Conservation (phyloP, 30 jellyfish, hydroid and myxozoan genomes). For the Turritopsis dohrnii region DNA sequence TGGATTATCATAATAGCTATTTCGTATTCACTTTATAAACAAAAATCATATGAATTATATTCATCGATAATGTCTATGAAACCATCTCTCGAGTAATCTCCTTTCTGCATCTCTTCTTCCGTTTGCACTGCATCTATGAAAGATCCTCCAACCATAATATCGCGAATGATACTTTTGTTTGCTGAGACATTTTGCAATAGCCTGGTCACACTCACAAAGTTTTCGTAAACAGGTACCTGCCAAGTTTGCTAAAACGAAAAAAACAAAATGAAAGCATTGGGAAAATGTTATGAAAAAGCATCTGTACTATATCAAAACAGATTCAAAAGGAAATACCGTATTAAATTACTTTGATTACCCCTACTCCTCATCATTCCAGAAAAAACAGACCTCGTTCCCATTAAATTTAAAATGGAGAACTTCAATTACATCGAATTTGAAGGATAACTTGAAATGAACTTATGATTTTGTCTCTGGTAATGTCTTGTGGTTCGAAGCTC, state of each 20-base stretch:
- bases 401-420: too few relatives aligned
- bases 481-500: too few relatives aligned
- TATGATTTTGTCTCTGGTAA: too few relatives aligned
- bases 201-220: conserved; percentile 77
- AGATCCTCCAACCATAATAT: conserved; percentile 40
- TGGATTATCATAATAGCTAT: too few relatives aligned
- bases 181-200: conserved; percentile 64
- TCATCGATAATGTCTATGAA: neutral
- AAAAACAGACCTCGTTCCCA: too few relatives aligned
- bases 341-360: too few relatives aligned
- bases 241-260: conserved; percentile 47
- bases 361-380: too few relatives aligned
- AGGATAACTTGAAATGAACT: too few relatives aligned
- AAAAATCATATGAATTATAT: neutral
- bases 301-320: neutral
- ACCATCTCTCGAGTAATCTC: neutral
- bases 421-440: too few relatives aligned
- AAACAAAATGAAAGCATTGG: neutral
- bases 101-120: neutral
- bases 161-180: conserved; percentile 33
- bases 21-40: too few relatives aligned
- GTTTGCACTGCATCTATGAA: conserved; percentile 7
- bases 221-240: conserved; percentile 49
- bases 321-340: neutral
- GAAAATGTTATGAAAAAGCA: too few relatives aligned